phyloP scores from a whole-genome alignment of 53 echinoderm and acorn worm genomes.

The Astropecten irregularis region DNA sequence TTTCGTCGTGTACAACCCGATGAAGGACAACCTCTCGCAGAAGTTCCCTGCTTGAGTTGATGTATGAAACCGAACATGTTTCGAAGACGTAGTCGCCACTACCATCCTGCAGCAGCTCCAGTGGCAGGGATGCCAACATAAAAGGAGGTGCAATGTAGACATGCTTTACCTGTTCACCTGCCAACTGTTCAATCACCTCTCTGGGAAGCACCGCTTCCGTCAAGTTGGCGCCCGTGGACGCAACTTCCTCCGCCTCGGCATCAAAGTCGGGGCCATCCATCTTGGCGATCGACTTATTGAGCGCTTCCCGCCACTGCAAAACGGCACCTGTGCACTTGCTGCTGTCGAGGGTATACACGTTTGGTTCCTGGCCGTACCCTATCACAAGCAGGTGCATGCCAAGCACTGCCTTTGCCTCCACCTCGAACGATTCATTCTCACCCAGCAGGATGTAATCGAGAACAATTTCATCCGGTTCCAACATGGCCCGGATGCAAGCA shows the following conservation, averaged over 20 bases:
- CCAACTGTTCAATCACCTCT: neutral
- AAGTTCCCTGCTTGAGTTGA: neutral
- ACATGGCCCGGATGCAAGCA: neutral
- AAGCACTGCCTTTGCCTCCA: neutral
- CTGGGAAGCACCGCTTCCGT: neutral
- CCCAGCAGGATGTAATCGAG: conserved; percentile 2
- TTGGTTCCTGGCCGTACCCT: neutral
- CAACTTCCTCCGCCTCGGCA: neutral
- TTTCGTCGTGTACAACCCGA: neutral
- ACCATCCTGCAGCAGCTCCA: neutral
- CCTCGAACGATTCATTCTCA: neutral
- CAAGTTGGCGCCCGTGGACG: neutral
- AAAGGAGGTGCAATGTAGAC: neutral
- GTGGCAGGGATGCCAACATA: neutral
- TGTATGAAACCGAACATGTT: neutral
- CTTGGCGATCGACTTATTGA: neutral
- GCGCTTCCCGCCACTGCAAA: neutral
- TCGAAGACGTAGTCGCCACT: neutral
- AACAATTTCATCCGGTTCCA: neutral
- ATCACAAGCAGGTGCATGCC: neutral
- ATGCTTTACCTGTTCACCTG: neutral
- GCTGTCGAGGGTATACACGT: neutral
- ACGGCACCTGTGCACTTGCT: neutral
- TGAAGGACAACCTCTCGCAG: neutral
- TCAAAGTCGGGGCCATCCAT: neutral